phyloP scores from a whole-genome alignment of 1,140 invertebrate genomes.

The Pseudomyrmex cubaensis region DNA sequence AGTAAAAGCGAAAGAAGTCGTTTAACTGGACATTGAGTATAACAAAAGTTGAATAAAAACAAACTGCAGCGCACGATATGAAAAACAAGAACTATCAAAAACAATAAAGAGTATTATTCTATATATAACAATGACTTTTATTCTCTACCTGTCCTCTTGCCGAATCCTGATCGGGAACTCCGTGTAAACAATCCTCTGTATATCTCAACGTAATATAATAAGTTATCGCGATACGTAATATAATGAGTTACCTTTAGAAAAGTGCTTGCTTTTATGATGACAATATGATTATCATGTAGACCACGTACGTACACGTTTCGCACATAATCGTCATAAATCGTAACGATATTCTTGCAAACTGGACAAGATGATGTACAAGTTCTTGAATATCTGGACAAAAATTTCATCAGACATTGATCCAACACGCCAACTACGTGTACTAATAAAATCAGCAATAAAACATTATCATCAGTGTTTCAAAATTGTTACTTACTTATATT shows the following conservation, averaged over 20 bases:
- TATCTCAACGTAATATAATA: neutral
- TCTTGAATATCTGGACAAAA: neutral
- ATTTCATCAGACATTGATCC: neutral
- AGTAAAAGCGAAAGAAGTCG: conserved; percentile 55
- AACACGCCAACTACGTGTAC: neutral
- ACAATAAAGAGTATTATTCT: conserved; percentile 86
- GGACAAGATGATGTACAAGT: neutral
- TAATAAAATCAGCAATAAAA: neutral
- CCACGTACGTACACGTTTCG: no score
- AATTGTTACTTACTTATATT: neutral
- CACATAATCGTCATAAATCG: neutral
- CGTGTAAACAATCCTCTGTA: no score
- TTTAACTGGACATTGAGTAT: conserved; percentile 64
- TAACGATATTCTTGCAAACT: neutral
- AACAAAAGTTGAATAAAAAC: conserved; percentile 72
- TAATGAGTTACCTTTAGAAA: no score
- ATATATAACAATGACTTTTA: conserved; percentile 81
- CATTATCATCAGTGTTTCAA: conserved; percentile 18
- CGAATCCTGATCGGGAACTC: neutral
- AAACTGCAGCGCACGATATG: conserved; percentile 80
- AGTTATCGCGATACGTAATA: neutral
- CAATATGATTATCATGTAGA: no score
- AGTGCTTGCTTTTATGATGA: no score
- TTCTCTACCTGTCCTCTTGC: conserved; percentile 42
- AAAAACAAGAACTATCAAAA: conserved; percentile 83